These are phyloP conservation scores for Crenichthys baileyi DNA, from an alignment of 2,797 vertebrate genomes.

Conservation along the genomic window DNA sequence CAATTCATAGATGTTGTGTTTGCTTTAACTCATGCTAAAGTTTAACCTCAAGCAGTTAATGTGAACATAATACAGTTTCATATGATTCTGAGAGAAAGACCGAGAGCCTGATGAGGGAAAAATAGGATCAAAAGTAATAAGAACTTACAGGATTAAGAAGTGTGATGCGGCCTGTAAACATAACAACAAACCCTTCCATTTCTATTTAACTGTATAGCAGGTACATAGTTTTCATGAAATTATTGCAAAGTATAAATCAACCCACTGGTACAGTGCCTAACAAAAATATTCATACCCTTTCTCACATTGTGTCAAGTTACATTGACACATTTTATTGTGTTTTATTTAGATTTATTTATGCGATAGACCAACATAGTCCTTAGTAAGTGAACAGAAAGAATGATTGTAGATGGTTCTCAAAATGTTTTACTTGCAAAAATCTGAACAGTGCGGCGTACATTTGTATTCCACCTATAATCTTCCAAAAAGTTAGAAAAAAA, in stretches of 20 bases:
- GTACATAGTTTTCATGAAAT: neutral
- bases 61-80: slow-evolving; percentile 27
- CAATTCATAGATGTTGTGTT: slow-evolving; percentile 48
- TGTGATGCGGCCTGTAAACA: neutral
- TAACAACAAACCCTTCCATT: neutral
- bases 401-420: too few species aligned
- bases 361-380: too few species aligned
- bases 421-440: neutral
- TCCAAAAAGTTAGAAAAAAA: neutral
- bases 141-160: neutral
- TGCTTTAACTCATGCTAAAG: slow-evolving; percentile 29
- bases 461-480: neutral
- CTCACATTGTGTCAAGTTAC: neutral
- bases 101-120: neutral
- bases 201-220: neutral
- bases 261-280: neutral
- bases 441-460: neutral
- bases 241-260: neutral
- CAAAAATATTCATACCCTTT: neutral
- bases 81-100: slow-evolving; percentile 4
- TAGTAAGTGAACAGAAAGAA: too few species aligned
- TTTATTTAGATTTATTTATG: too few species aligned
- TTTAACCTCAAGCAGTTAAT: slow-evolving; percentile 44
- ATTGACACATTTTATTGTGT: too few species aligned
- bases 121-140: neutral